These are phyloP conservation scores for Nudaria mundana DNA, from an alignment of 2,888 invertebrate genomes.

Conservation along the genomic window DNA sequence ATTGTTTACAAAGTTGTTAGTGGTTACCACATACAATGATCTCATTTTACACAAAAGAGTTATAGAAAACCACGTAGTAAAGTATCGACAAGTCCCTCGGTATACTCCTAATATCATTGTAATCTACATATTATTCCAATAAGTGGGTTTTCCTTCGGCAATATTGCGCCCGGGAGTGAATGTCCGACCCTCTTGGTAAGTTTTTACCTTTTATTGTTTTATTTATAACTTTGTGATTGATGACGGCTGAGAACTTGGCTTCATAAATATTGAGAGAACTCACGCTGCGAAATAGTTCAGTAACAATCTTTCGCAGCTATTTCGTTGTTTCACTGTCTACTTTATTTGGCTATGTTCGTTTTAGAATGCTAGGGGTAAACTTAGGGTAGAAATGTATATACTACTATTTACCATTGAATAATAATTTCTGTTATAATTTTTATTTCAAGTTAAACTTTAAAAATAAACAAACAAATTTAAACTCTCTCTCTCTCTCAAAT, in stretches of 20 bases:
- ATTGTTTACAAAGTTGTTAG: no score
- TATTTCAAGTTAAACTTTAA: no score
- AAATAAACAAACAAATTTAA: no score
- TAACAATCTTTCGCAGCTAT: slow-evolving; percentile 25
- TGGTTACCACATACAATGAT: no score
- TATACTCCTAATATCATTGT: slow-evolving; percentile 70
- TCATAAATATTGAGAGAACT: slow-evolving; percentile 78
- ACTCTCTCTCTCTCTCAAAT: no score
- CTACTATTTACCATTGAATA: no score
- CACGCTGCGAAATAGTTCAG: slow-evolving; percentile 63
- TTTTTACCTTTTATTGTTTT: slow-evolving; percentile 81
- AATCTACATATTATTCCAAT: slow-evolving; percentile 82
- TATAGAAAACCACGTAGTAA: slow-evolving; percentile 50
- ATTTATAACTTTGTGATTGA: slow-evolving; percentile 82
- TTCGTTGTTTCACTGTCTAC: slow-evolving; percentile 31
- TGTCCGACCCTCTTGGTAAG: slow-evolving; percentile 69
- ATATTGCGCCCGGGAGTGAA: slow-evolving; percentile 66
- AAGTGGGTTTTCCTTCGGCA: slow-evolving; percentile 69
- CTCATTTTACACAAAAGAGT: slow-evolving; percentile 42
- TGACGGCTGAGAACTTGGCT: slow-evolving; percentile 71
- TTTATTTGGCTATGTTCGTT: slow-evolving; percentile 26
- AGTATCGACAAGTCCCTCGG: slow-evolving; percentile 59
- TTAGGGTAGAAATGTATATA: not conserved
- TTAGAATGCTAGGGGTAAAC: slow-evolving; percentile 5
- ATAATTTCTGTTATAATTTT: no score